Percentiles rank a stretch among this genome's conserved stretches.
Conservation (phyloP, 2,888 invertebrate genomes). For the Teinopalpus imperialis region DNA sequence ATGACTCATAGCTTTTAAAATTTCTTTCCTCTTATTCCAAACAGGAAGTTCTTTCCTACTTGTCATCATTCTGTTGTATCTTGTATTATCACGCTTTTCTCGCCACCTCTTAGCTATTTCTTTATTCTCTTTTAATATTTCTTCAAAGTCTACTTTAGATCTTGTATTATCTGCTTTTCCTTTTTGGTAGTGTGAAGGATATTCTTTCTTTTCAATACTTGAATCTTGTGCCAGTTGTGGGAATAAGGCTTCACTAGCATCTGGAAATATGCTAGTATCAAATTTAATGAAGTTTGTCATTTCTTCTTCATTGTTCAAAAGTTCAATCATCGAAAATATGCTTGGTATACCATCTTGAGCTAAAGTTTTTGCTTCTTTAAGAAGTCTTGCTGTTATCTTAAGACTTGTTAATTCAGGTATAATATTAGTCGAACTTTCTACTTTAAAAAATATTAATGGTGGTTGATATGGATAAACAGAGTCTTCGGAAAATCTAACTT, state of each 20-base stretch:
- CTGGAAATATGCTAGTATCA: conserved; percentile 75
- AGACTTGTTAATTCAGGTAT: conserved; percentile 85
- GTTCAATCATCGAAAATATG: conserved; percentile 87
- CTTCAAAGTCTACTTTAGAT: conserved; percentile 70
- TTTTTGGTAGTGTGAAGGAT: conserved; percentile 85
- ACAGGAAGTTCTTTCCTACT: conserved; percentile 86
- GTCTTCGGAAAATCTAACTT: conserved; percentile 87
- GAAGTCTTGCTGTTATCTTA: conserved; percentile 84
- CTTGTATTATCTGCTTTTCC: conserved; percentile 81
- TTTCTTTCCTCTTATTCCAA: conserved; percentile 86
- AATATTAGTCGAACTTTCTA: conserved; percentile 77
- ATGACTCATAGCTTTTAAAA: conserved; percentile 84
- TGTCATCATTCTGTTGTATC: conserved; percentile 85
- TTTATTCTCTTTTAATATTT: conserved; percentile 83
- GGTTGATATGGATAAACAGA: conserved; percentile 88
- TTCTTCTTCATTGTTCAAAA: conserved; percentile 86
- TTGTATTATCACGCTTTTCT: conserved; percentile 82
- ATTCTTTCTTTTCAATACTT: conserved; percentile 42
- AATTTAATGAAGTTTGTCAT: conserved; percentile 83
- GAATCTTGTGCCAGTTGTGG: conserved; percentile 77
- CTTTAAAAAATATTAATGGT: conserved; percentile 86
- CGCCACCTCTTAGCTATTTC: conserved; percentile 83
- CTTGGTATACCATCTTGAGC: conserved; percentile 87
- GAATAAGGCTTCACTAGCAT: conserved; percentile 82
- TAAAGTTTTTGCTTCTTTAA: conserved; percentile 85